These are phyloP conservation scores for Hemibagrus wyckioides DNA, from an alignment of 2,113 vertebrate genomes.

Conservation along the genomic window DNA sequence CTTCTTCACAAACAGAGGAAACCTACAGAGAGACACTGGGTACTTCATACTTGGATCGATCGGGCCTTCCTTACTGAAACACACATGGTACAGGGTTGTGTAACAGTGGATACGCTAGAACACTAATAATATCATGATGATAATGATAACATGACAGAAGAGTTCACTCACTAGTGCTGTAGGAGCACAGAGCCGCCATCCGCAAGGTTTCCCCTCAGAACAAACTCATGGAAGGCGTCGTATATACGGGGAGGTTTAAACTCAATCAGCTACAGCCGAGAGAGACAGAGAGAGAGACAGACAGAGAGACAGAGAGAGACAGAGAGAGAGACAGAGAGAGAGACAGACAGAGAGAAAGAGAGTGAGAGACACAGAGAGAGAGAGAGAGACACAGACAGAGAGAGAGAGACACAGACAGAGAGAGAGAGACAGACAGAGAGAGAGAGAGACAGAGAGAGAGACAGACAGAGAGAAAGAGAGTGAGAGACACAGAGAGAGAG, in stretches of 20 bases:
- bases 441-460: too few relatives aligned
- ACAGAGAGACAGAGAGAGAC: too few relatives aligned
- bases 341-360: too few relatives aligned
- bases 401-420: too few relatives aligned
- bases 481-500: too few relatives aligned
- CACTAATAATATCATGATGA: neutral
- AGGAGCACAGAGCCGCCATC: slow-evolving; percentile 72
- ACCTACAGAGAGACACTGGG: slow-evolving; percentile 40
- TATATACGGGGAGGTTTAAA: slow-evolving; percentile 68
- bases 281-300: neutral
- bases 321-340: too few relatives aligned
- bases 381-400: too few relatives aligned
- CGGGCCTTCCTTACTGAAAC: slow-evolving; percentile 74
- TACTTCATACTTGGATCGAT: slow-evolving; percentile 55
- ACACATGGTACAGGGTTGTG: neutral
- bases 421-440: too few relatives aligned
- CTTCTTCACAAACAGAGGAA: slow-evolving; percentile 76
- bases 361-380: too few relatives aligned
- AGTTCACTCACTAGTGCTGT: slow-evolving; percentile 77
- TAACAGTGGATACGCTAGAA: neutral
- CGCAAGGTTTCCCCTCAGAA: slow-evolving; percentile 59
- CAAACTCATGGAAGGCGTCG: slow-evolving; percentile 55
- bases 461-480: too few relatives aligned
- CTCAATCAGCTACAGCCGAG: slow-evolving; percentile 79
- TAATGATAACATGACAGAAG: neutral